These are phyloP conservation scores for Synanthedon formicaeformis DNA, from an alignment of 2,888 invertebrate species.

Conservation along the genomic window DNA sequence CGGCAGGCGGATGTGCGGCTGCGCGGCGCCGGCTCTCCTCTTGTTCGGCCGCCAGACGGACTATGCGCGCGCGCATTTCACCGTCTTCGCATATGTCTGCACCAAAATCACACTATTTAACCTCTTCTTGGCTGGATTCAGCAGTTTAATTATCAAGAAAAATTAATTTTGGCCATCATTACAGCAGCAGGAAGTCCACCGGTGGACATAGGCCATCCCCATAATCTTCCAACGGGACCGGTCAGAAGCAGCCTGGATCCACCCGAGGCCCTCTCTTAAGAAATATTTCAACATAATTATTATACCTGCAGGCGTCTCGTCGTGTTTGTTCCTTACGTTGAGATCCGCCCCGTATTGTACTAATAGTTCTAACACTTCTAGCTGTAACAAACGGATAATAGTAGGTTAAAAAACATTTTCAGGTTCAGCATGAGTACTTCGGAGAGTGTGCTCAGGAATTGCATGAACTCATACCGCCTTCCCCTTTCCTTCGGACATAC, in stretches of 20 bases:
- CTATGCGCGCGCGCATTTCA: conserved; percentile 90
- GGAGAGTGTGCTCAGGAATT: too few relatives aligned
- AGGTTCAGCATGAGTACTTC: too few relatives aligned
- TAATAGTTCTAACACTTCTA: conserved; percentile 94
- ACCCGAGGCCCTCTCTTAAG: too few relatives aligned
- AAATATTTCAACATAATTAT: too few relatives aligned
- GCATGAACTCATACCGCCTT: too few relatives aligned
- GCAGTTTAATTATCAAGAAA: background rate
- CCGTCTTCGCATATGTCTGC: conserved; percentile 96
- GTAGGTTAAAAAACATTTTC: background rate
- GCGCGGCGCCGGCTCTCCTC: conserved; percentile 75
- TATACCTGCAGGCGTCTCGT: conserved; percentile 95
- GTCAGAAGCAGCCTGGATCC: too few relatives aligned
- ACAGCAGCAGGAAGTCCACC: too few relatives aligned
- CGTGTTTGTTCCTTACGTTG: conserved; percentile 95
- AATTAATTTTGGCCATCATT: background rate
- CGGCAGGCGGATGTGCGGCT: conserved; percentile 59
- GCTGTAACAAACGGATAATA: conserved; percentile 70
- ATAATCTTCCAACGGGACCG: too few relatives aligned
- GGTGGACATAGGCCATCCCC: too few relatives aligned
- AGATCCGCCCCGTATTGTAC: conserved; percentile 98
- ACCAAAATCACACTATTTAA: background rate
- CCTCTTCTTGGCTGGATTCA: too few relatives aligned
- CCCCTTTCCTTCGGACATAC: too few relatives aligned
- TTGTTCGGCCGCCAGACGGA: conserved; percentile 89